A percentile compares a stretch with the other conserved stretches of the same genome.
Evolutionary conservation across 2,888 invertebrate species (phyloP).

Genomic region (Prosapia bicincta): DNA sequence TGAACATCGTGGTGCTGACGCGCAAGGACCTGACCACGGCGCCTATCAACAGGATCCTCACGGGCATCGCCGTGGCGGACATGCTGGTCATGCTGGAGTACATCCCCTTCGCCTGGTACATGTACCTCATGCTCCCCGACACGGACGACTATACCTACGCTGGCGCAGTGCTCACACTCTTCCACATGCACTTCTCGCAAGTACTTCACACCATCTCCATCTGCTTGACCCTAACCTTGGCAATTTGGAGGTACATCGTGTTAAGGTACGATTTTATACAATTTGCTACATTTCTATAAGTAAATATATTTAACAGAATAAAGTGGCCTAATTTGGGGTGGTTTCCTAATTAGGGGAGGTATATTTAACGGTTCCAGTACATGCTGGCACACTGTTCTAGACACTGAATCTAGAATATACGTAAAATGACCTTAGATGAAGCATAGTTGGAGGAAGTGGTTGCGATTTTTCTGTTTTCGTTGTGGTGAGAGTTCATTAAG

Average conservation of each 20-base stretch:
- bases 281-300: too few relatives aligned
- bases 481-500: too few relatives aligned
- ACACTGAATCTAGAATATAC: too few relatives aligned
- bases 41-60: conserved; percentile 83
- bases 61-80: conserved; percentile 82
- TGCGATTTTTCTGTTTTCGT: too few relatives aligned
- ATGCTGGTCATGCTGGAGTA: conserved; percentile 88
- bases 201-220: conserved; percentile 81
- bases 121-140: conserved; percentile 59
- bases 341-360: too few relatives aligned
- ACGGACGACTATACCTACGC: conserved; percentile 60
- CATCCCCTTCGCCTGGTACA: conserved; percentile 68
- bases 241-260: conserved; percentile 83
- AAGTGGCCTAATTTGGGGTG: too few relatives aligned
- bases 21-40: conserved; percentile 75
- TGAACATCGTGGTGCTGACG: conserved; percentile 84
- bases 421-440: too few relatives aligned
- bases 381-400: too few relatives aligned
- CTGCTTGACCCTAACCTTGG: conserved; percentile 73
- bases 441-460: too few relatives aligned
- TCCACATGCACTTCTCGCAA: conserved; percentile 79
- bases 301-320: too few relatives aligned
- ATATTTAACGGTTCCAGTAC: too few relatives aligned
- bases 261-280: too few relatives aligned
- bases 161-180: conserved; percentile 70